phyloP scores from a whole-genome alignment of 1,140 invertebrate species.

The Papilio helenus region DNA sequence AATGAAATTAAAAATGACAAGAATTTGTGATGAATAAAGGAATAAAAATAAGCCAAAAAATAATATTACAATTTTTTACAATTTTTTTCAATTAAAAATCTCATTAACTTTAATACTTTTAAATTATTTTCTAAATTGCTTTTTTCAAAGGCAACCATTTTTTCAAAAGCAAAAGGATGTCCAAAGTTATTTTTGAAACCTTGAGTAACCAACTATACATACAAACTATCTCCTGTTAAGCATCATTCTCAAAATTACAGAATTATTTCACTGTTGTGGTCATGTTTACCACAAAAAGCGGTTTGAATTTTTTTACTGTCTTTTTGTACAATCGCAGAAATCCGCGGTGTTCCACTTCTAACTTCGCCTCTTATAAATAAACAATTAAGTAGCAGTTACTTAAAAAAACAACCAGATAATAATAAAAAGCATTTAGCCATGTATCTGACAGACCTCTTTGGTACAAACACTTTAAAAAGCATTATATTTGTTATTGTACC shows the following conservation, averaged over 20 bases:
- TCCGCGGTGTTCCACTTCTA: no score
- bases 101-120: neutral
- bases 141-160: neutral
- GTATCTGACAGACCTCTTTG: no score
- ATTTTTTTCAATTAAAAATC: neutral
- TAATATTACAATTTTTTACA: neutral
- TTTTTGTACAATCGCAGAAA: no score
- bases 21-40: constrained; percentile 42
- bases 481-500: no score
- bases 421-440: no score
- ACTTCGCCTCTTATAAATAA: no score
- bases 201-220: neutral
- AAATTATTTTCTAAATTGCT: neutral
- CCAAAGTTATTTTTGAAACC: neutral
- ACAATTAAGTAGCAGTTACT: no score
- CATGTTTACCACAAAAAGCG: no score
- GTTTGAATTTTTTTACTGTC: no score
- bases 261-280: neutral
- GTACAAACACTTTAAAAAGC: no score
- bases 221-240: neutral
- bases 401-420: no score
- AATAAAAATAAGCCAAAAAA: constrained; percentile 9
- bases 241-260: neutral
- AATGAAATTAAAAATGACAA: constrained; percentile 60
- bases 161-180: neutral